Evolutionary conservation across 2,797 vertebrate species (phyloP).

Genomic region (Atherinosoma microstoma): DNA sequence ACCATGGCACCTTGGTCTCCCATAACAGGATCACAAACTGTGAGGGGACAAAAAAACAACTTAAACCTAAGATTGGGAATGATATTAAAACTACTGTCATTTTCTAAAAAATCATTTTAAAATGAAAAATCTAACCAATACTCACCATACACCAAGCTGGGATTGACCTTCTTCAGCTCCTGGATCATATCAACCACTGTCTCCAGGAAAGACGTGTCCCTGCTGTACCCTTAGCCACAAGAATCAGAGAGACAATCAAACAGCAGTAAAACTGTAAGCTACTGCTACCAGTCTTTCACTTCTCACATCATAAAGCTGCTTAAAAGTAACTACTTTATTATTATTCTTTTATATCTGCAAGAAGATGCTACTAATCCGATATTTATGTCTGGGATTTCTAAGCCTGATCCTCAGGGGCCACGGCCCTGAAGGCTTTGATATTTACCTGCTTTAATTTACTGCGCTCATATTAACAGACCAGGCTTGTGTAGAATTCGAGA

Average conservation of each 20-base stretch:
- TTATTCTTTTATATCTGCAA: background rate
- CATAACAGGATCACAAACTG: constrained; percentile 98
- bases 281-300: background rate
- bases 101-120: background rate
- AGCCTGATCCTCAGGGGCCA: too few relatives aligned
- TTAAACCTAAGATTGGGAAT: background rate
- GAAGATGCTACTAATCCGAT: background rate
- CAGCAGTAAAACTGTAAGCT: background rate
- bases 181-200: constrained; percentile 93
- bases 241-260: background rate
- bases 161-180: constrained; percentile 91
- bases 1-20: constrained; percentile 98
- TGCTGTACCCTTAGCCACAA: constrained; percentile 87
- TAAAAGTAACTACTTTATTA: background rate
- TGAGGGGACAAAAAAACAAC: constrained; percentile 2
- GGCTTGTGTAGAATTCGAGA: background rate
- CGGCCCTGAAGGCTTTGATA: too few relatives aligned
- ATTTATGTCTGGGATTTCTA: background rate
- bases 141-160: constrained; percentile 92
- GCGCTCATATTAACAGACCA: background rate
- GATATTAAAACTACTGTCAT: background rate
- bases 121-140: background rate
- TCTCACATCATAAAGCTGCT: background rate
- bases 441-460: background rate
- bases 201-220: constrained; percentile 93